Base-by-base conservation (phyloP, 53 echinoderm and acorn worm species). In the Echinarachnius parma region DNA sequence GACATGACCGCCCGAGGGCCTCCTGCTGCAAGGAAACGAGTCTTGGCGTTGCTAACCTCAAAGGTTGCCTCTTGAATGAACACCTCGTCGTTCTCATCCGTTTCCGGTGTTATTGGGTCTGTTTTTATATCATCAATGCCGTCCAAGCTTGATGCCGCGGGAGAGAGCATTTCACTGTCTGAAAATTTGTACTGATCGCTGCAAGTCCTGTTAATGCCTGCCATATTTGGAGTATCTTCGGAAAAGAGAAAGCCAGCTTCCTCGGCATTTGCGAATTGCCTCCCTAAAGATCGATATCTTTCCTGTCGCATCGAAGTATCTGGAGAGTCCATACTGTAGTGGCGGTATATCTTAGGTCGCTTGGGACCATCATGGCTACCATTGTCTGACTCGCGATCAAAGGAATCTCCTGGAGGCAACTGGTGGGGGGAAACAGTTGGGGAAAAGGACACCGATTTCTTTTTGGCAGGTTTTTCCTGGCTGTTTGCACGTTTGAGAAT, bases 381-480 rank as follows among this genome's bases (percentile, higher is more conserved):
- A 21, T 56, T 56, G 27, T 72, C 72, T 7, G 44, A 57, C 9
- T 72, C 74, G 15, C 33, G 74, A 26, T 72, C 74, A 10, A 72
- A 57, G 24, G 25, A 37, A 29, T 56, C 55, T 27, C 56, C 74
- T 16, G 74, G 74, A 23, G 27, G 25, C 13, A 77, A 28, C 26
- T 82, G 81, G n/a, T 74, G 65, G 16, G 82, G 87, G 10, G 87
- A 82, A 28, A 86, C 78, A 28, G 76, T 83, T 24, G 93, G 93
- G n/a, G 93, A 93, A 66, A 93, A 93, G 42, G 89, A 86, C 9
- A 93, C 89, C 3, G 93, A 93, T 64, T 93, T 93, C 62, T 89
- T 89, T 33, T 72, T 79, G 31, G 77, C 83, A 4, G 80, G 64
- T 34, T 82, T 78, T 28, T 88, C 88, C 20, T 76, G 66, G 68